Evolutionary conservation across 1,140 invertebrate genomes (phyloP).

Genomic region (Oncopeltus fasciatus): DNA sequence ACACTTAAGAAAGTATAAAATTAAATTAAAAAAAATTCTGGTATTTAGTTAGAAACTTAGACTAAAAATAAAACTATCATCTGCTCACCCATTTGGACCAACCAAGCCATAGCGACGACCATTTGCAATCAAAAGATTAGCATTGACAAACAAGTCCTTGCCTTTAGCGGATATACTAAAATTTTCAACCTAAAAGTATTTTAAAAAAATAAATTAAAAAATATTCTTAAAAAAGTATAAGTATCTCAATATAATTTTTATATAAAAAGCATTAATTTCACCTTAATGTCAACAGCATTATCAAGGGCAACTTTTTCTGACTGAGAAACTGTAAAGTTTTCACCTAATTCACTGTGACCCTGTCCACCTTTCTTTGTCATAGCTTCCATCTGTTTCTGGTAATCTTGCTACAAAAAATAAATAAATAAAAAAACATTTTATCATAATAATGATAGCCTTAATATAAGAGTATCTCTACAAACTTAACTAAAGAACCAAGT

Average conservation of each 20-base stretch:
- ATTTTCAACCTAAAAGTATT: conserved; percentile 58
- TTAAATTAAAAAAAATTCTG: too few species aligned
- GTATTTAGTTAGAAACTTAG: too few species aligned
- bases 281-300: conserved; percentile 94
- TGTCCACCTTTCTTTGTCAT: conserved; percentile 76
- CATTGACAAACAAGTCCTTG: conserved; percentile 95
- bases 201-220: neutral
- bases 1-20: too few species aligned
- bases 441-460: too few species aligned
- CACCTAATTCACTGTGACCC: conserved; percentile 73
- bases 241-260: too few species aligned
- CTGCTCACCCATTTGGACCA: conserved; percentile 85
- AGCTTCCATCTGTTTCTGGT: conserved; percentile 78
- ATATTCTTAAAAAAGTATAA: neutral
- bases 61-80: too few species aligned
- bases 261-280: neutral
- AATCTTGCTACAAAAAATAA: conserved; percentile 53
- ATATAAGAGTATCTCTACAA: too few species aligned
- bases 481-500: too few species aligned
- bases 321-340: conserved; percentile 93
- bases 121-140: conserved; percentile 82
- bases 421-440: neutral
- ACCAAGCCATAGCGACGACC: conserved; percentile 93
- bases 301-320: conserved; percentile 79
- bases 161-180: conserved; percentile 96